Base-by-base conservation (phyloP, 1,140 invertebrate genomes). In the Drosophila kepulauana region DNA sequence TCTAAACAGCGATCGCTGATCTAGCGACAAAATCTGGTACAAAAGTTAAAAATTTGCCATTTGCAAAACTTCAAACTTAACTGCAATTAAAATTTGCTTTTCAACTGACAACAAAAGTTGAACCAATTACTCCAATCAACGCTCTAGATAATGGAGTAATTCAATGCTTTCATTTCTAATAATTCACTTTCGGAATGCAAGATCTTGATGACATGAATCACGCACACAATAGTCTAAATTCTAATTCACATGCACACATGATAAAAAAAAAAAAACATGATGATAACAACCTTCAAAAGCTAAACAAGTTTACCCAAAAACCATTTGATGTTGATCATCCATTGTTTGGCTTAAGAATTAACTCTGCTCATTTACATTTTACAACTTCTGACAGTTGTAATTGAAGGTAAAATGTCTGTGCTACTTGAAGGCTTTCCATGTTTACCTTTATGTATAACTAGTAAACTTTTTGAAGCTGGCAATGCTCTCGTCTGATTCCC, bases 401-500 rank as follows among this genome's bases (percentile, higher is more conserved):
- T 38, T 48, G 46, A 20, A 52, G 49, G 4, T 13, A 30, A 16
- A 52, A 33, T 35, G 25, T 54, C 11, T 13, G 4, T 52, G 11
- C 28, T 30, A 30, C 51, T 52, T 51, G 8, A 33, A 57, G 5
- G 16, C 20, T 25, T 25, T 25, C 3, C n/a, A 56, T 52, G 62
- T 51, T 64, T 64, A 61, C 13, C 10, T 28, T 25, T 30, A 11
- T 5, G 61, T 41, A 48, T 20, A 65, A 3, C 46, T 57, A 43
- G 25, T 62, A 16, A 16, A 57, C 0, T 52, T 74, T 81, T 81
- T 61, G 13, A 13, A 8, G 10, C 28, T 84, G 73, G 81, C 81
- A 85, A 81, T 65, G 64, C 58, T 65, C 20, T 25, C 20, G 46
- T 0, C 56, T n/a, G 10, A 3, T 7, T 25, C 20, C 20, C 13